A percentile compares a stretch with the other conserved stretches of the same genome.
phyloP scores from a whole-genome alignment of 2,797 vertebrate genomes.

The Acomys russatus region DNA sequence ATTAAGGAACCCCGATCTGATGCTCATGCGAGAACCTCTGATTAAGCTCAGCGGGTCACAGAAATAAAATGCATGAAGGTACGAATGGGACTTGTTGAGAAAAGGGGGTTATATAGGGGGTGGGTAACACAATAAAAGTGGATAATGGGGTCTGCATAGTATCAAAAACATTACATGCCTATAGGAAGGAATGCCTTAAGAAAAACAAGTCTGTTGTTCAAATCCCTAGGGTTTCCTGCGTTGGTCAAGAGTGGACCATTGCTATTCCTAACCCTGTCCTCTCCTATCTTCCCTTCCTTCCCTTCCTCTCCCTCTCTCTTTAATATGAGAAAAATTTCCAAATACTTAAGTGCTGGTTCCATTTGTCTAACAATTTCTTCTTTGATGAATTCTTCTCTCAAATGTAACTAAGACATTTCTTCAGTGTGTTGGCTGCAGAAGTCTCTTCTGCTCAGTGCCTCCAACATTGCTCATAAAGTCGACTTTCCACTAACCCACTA shows the following conservation, averaged over 20 bases:
- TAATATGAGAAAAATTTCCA: neutral
- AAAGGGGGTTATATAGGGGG: neutral
- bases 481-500: neutral
- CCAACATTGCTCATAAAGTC: neutral
- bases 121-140: neutral
- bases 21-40: neutral
- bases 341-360: neutral
- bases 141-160: neutral
- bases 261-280: neutral
- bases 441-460: neutral
- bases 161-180: neutral
- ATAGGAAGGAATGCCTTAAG: neutral
- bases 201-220: neutral
- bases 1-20: neutral
- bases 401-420: neutral
- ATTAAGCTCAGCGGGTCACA: neutral
- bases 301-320: neutral
- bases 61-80: neutral
- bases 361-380: neutral
- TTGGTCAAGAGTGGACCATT: neutral
- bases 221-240: neutral
- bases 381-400: neutral
- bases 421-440: neutral
- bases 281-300: no score
- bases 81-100: neutral